Percentiles rank a stretch among this genome's conserved stretches.
These are phyloP conservation scores for Elachura formosa DNA, from an alignment of 2,113 vertebrate species.

Conservation along the genomic window DNA sequence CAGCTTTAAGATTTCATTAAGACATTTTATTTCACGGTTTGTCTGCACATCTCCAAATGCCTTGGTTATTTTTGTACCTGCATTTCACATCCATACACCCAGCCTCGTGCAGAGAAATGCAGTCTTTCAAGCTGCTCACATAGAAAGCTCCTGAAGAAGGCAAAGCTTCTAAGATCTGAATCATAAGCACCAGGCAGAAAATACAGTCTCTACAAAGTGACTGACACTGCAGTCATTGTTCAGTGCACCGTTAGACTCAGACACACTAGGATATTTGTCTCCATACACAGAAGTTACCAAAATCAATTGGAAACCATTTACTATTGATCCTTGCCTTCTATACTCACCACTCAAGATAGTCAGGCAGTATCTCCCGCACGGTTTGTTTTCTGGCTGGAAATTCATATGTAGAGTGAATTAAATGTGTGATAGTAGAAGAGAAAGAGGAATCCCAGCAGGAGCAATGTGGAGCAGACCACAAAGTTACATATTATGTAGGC, in stretches of 20 bases:
- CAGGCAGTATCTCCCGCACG: not conserved
- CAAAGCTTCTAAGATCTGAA: not conserved
- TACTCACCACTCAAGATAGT: not conserved
- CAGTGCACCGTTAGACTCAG: not conserved
- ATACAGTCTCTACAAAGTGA: not conserved
- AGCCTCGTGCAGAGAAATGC: not conserved
- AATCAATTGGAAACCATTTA: not conserved
- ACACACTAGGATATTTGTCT: not conserved
- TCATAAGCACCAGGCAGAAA: not conserved
- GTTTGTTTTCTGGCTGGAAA: not conserved
- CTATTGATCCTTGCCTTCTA: not conserved
- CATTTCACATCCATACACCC: not conserved
- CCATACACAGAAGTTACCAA: not conserved
- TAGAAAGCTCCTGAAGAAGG: not conserved
- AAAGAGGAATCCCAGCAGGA: not conserved
- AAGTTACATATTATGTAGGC: not conserved
- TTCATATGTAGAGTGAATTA: not conserved
- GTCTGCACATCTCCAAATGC: not conserved
- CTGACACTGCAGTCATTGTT: not conserved
- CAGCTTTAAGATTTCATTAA: not conserved
- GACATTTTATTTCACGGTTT: accelerated
- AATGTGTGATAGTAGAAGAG: not conserved
- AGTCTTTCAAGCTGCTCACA: not conserved
- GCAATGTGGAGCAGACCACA: not conserved
- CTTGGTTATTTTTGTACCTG: not conserved